These are phyloP conservation scores for Prenolepis imparis DNA, from an alignment of 2,888 invertebrate genomes.

Conservation along the genomic window DNA sequence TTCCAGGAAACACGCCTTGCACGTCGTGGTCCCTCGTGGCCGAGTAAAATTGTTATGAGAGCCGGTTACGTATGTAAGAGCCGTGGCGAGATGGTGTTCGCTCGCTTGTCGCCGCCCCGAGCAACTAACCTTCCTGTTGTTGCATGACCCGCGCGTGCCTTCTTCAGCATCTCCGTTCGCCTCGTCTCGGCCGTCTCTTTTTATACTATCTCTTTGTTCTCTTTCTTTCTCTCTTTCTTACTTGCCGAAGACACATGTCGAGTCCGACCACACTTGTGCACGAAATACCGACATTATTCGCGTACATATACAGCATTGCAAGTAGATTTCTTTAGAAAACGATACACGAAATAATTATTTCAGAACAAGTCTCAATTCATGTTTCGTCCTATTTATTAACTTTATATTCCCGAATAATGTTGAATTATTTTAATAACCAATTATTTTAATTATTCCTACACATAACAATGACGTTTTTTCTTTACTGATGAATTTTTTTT, in stretches of 20 bases:
- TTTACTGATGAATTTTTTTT: neutral
- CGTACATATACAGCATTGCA: conserved; percentile 57
- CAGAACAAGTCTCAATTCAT: conserved; percentile 24
- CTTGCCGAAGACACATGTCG: conserved; percentile 68
- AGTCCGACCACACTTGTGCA: conserved; percentile 52
- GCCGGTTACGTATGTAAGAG: conserved; percentile 80
- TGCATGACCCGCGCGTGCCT: conserved; percentile 83
- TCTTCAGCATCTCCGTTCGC: conserved; percentile 79
- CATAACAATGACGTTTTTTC: neutral
- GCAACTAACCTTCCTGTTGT: conserved; percentile 85
- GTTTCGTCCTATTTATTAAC: conserved; percentile 43
- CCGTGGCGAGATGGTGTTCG: conserved; percentile 81
- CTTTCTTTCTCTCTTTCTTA: conserved; percentile 15
- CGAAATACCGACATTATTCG: conserved; percentile 68
- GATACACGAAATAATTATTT: conserved; percentile 66
- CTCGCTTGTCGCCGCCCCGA: conserved; percentile 84
- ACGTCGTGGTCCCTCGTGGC: conserved; percentile 66
- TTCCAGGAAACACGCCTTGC: conserved; percentile 77
- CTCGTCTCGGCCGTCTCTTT: conserved; percentile 55
- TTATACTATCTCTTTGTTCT: conserved; percentile 57
- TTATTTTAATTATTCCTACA: neutral
- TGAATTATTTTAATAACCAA: neutral
- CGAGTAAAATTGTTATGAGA: conserved; percentile 82
- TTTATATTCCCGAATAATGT: neutral
- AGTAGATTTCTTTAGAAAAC: conserved; percentile 29